Conservation (phyloP, 2,888 invertebrate genomes). For the Lasioglossum lativentre region DNA sequence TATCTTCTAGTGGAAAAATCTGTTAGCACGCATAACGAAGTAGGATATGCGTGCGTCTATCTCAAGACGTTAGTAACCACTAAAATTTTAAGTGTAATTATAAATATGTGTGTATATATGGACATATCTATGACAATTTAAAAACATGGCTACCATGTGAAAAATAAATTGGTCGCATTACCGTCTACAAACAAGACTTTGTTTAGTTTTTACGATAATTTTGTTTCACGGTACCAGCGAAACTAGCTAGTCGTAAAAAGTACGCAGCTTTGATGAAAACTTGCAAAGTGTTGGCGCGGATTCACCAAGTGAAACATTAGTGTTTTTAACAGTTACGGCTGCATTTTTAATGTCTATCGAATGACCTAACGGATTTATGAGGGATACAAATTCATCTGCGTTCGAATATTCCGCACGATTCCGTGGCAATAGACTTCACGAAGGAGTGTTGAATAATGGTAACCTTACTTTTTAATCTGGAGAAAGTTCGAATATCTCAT, state of each 20-base stretch:
- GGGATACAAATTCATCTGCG: constrained; percentile 16
- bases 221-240: constrained; percentile 25
- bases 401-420: constrained; percentile 12
- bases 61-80: constrained; percentile 30
- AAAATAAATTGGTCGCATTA: constrained; percentile 68
- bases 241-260: constrained; percentile 24
- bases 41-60: constrained; percentile 26
- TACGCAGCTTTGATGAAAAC: constrained; percentile 33
- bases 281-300: constrained; percentile 41
- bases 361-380: constrained; percentile 42
- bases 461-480: constrained; percentile 53
- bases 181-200: constrained; percentile 64
- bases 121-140: constrained; percentile 69
- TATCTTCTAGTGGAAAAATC: constrained; percentile 19
- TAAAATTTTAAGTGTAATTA: constrained; percentile 48
- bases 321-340: constrained; percentile 43
- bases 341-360: constrained; percentile 40
- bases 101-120: constrained; percentile 40
- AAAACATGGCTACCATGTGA: constrained; percentile 75
- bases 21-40: constrained; percentile 1
- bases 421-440: constrained; percentile 27
- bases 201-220: constrained; percentile 57
- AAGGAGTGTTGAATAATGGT: constrained; percentile 52
- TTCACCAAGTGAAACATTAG: constrained; percentile 44
- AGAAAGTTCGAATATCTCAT: constrained; percentile 15